Percentiles rank a stretch among this genome's conserved stretches.
These are phyloP conservation scores for Drosophila rhopaloa DNA, from an alignment of 1,140 invertebrate genomes.

Conservation along the genomic window DNA sequence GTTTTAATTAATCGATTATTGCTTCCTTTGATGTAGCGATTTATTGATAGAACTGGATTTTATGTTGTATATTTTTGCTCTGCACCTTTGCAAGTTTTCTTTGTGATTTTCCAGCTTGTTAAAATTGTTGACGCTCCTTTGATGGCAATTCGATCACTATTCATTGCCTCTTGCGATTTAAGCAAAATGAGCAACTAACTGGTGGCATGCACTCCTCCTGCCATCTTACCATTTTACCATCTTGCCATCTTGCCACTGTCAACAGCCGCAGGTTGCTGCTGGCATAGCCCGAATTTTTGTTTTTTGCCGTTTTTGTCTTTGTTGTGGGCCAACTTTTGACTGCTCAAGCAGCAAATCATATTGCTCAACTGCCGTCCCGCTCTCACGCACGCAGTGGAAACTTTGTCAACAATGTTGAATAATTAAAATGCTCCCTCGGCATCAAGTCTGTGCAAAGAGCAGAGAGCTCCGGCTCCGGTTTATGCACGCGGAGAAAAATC, in stretches of 20 bases:
- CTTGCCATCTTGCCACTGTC: constrained; percentile 2
- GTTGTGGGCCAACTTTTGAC: constrained; percentile 64
- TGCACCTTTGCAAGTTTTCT: too few relatives aligned
- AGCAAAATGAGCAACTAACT: constrained; percentile 35
- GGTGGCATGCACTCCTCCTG: constrained; percentile 8
- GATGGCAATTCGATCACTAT: constrained; percentile 15
- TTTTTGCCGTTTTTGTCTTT: constrained; percentile 26
- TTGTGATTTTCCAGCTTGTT: background rate
- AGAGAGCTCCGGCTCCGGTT: constrained; percentile 20
- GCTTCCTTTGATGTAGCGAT: too few relatives aligned
- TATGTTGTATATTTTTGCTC: too few relatives aligned
- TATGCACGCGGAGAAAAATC: constrained; percentile 9
- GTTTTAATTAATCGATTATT: too few relatives aligned
- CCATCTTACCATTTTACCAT: background rate
- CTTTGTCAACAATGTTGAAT: constrained; percentile 84
- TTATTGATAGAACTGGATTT: too few relatives aligned
- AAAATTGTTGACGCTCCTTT: background rate
- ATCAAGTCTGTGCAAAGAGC: constrained; percentile 62
- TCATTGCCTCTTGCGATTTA: constrained; percentile 11
- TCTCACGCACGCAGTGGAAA: constrained; percentile 61
- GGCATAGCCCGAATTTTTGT: constrained; percentile 20
- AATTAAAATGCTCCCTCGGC: constrained; percentile 83
- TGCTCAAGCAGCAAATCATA: constrained; percentile 81
- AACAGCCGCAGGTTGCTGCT: constrained; percentile 12
- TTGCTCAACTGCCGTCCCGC: constrained; percentile 36